These are phyloP conservation scores for Phodopus roborovskii DNA, from an alignment of 2,113 vertebrate species.

Conservation along the genomic window DNA sequence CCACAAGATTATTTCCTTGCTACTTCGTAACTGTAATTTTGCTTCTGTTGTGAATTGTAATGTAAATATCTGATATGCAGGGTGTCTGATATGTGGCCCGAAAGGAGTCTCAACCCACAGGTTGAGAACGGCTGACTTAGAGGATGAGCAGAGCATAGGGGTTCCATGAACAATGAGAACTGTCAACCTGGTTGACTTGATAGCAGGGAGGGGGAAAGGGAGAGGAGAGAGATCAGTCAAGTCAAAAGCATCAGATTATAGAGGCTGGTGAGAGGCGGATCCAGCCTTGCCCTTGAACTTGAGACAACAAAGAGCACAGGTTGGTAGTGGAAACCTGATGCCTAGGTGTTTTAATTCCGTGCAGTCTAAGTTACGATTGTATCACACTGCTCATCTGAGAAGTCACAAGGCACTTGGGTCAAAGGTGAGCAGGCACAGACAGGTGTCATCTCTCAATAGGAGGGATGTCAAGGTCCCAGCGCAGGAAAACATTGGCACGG, in stretches of 20 bases:
- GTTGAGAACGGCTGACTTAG: neutral
- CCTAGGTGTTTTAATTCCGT: no score
- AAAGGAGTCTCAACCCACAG: neutral
- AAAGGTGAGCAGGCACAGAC: neutral
- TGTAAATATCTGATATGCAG: neutral
- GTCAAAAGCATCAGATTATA: neutral
- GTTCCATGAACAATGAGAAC: neutral
- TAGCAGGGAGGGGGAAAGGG: neutral
- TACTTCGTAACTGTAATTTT: neutral
- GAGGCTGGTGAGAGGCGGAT: neutral
- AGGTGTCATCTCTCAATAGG: neutral
- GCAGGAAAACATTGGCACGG: accelerated
- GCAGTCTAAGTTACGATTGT: neutral
- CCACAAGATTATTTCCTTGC: neutral
- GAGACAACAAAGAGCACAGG: neutral
- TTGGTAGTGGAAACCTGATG: neutral
- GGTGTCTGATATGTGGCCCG: neutral
- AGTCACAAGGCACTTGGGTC: neutral
- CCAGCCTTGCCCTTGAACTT: neutral
- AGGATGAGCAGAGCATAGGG: neutral
- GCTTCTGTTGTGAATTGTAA: neutral
- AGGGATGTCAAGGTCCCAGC: neutral
- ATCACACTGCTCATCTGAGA: neutral
- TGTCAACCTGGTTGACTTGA: neutral
- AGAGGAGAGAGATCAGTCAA: neutral